Percentiles rank a stretch among this genome's conserved stretches.
phyloP scores from a whole-genome alignment of 2,797 vertebrate species.

The Tokudaia muenninki region DNA sequence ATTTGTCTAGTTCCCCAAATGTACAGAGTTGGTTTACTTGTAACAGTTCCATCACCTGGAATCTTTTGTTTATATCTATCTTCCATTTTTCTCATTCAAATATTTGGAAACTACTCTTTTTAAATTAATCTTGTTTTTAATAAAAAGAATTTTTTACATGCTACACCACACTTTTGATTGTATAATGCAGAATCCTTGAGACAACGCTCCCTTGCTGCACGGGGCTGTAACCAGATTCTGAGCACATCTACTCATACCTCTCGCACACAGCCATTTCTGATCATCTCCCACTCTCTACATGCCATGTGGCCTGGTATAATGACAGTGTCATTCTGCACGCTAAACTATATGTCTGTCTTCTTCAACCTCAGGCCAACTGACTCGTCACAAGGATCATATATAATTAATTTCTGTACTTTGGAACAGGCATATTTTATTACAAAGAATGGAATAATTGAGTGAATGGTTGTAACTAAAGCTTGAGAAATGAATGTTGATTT shows the following conservation, averaged over 20 bases:
- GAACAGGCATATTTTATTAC: background rate
- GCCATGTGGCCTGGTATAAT: background rate
- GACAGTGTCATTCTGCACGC: background rate
- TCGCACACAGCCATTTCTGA: background rate
- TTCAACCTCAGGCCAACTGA: background rate
- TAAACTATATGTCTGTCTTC: slow-evolving; percentile 1
- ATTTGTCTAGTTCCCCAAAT: slow-evolving; percentile 3
- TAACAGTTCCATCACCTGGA: background rate
- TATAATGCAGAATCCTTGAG: background rate
- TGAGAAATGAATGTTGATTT: background rate
- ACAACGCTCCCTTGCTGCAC: background rate
- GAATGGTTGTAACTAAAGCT: slow-evolving; percentile 35
- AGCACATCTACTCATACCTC: background rate
- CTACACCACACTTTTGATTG: background rate
- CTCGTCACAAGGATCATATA: background rate
- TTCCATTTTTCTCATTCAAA: slow-evolving; percentile 35
- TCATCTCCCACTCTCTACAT: background rate
- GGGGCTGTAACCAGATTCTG: background rate
- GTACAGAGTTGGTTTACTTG: background rate
- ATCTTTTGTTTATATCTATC: slow-evolving; percentile 1
- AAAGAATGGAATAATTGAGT: slow-evolving; percentile 1
- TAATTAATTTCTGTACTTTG: background rate
- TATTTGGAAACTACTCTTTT: background rate
- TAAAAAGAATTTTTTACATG: background rate
- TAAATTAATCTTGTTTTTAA: background rate